Evolutionary conservation across 1,140 invertebrate species (phyloP).

Genomic region (Nomia melanderi): DNA sequence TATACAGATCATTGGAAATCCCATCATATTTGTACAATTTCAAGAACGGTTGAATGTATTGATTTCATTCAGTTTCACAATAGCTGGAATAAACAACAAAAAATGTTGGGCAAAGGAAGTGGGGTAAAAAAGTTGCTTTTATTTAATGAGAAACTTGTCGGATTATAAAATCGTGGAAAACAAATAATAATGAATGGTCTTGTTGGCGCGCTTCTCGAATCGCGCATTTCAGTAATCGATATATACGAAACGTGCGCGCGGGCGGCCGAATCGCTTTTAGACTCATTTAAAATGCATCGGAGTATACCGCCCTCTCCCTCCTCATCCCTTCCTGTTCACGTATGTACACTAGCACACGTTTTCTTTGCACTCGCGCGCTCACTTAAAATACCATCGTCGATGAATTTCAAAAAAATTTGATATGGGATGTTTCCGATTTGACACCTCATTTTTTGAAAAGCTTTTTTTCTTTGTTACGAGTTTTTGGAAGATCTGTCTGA

Average conservation of each 20-base stretch:
- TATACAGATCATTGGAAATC: too few species aligned
- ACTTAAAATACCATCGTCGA: neutral
- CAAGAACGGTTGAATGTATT: too few species aligned
- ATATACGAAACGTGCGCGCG: slow-evolving; percentile 43
- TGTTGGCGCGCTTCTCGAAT: slow-evolving; percentile 47
- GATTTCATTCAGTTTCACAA: too few species aligned
- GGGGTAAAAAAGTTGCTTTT: neutral
- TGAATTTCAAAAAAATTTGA: neutral
- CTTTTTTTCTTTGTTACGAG: too few species aligned
- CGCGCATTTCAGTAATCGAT: slow-evolving; percentile 49
- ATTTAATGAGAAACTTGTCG: neutral
- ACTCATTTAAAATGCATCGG: slow-evolving; percentile 54
- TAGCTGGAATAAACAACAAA: too few species aligned
- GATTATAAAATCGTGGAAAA: neutral
- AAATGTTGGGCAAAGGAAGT: neutral
- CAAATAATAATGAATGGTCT: slow-evolving; percentile 19
- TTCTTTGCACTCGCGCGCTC: neutral
- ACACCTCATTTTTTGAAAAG: too few species aligned
- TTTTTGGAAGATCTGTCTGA: too few species aligned
- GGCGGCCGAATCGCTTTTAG: slow-evolving; percentile 46
- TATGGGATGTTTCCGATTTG: neutral
- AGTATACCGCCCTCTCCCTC: slow-evolving; percentile 15
- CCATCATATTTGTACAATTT: too few species aligned
- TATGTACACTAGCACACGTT: slow-evolving; percentile 19
- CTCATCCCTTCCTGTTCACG: slow-evolving; percentile 14